Base-by-base conservation (phyloP, 2,888 invertebrate genomes). In the Biston betularia region DNA sequence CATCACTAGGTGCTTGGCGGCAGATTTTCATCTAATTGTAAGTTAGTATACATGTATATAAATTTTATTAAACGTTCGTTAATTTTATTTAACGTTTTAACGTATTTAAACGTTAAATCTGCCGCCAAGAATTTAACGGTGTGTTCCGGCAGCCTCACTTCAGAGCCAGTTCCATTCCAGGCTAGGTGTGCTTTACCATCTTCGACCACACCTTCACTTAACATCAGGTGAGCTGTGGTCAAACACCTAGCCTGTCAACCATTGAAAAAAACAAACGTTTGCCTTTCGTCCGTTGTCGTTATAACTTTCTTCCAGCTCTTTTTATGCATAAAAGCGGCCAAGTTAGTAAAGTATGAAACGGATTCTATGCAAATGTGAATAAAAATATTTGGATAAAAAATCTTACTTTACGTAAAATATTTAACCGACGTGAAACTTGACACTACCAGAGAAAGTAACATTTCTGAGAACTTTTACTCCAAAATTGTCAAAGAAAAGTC, bases 301-400 rank as follows among this genome's bases (percentile, higher is more conserved):
- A 42, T 55, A 55, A 56, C 45, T 56, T 56, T 45, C 7, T 34
- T 45, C 24, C 45, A 34, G 38, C 34, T 10, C 10, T 6, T 45
- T 56, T 45, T 12, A n/a, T n/a, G 14, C 33, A 54, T 54, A 54
- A 56, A 56, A 55, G 24, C 34, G 14, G 34, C 56, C 11, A 34
- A 34, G 14, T n/a, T 10, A 56, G 1, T 6, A 38, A 53, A 52
- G n/a, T 35, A 2, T 44, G 44, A 55, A 44, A 44, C 44, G 44
- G 44, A 55, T 12, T n/a, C 55, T n/a, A 45, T 56, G 44, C 45
- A 45, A 56, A 56, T 56, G 34, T 45, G 34, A 56, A 33, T 45
- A 24, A 45, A 56, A 34, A 34, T 45, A 34, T 45, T 45, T n/a
- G 34, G 56, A 45, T 24, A 24, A 10, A 55, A 35, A 38, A 38